A percentile compares a stretch with the other conserved stretches of the same genome.
Conservation (phyloP, 2,888 invertebrate genomes). For the Idaea aversata region DNA sequence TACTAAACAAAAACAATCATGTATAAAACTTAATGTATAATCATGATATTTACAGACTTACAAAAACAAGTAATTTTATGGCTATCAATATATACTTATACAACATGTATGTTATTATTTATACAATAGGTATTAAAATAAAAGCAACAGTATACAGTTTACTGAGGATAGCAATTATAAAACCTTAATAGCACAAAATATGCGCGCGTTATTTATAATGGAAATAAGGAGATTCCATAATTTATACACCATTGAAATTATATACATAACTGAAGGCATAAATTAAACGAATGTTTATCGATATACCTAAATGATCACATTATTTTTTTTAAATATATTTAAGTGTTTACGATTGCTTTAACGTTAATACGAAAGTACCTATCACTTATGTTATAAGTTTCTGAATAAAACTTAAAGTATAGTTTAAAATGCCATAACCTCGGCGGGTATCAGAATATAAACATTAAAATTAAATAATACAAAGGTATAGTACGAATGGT, state of each 20-base stretch:
- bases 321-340: background rate
- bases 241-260: slow-evolving; percentile 68
- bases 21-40: slow-evolving; percentile 81
- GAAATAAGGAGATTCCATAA: slow-evolving; percentile 77
- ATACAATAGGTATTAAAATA: slow-evolving; percentile 69
- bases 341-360: background rate
- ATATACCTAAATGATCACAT: slow-evolving; percentile 38
- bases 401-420: background rate
- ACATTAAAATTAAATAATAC: slow-evolving; percentile 22
- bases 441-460: background rate
- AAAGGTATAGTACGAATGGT: slow-evolving; percentile 43
- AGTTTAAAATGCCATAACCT: slow-evolving; percentile 2
- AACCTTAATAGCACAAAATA: slow-evolving; percentile 67
- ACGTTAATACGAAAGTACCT: too few relatives aligned
- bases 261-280: slow-evolving; percentile 56
- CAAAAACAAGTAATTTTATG: slow-evolving; percentile 80
- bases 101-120: slow-evolving; percentile 79
- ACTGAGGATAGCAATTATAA: slow-evolving; percentile 67
- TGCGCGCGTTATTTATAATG: slow-evolving; percentile 61
- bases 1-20: slow-evolving; percentile 70
- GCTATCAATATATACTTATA: slow-evolving; percentile 78
- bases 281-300: slow-evolving; percentile 64
- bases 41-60: slow-evolving; percentile 80
- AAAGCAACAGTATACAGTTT: slow-evolving; percentile 75
- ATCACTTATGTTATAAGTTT: too few relatives aligned